Conservation (phyloP, 2,888 invertebrate genomes). For the Drosophila meridiana region DNA sequence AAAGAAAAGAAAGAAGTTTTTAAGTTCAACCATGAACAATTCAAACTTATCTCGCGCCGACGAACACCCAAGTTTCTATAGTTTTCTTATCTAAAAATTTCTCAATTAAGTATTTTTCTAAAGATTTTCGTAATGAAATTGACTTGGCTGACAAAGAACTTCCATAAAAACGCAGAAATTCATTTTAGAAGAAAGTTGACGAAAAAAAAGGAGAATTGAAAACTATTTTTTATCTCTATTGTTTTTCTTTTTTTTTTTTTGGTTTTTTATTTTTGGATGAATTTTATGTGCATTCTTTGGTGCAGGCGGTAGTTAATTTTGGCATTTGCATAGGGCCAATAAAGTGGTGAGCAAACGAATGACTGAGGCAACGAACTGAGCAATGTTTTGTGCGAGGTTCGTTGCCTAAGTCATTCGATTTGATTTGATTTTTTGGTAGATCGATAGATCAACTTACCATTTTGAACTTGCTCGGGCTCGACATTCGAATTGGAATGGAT, state of each 20-base stretch:
- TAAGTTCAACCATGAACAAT: not conserved
- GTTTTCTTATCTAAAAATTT: not conserved
- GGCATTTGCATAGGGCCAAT: conserved; percentile 10
- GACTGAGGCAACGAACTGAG: conserved; percentile 55
- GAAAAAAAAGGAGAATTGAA: not conserved
- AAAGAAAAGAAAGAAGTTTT: not conserved
- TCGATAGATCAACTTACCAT: conserved; percentile 62
- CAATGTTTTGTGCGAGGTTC: conserved; percentile 7
- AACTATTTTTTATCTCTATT: not conserved
- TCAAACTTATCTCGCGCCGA: not conserved
- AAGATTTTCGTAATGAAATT: not conserved
- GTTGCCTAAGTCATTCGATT: conserved; percentile 20
- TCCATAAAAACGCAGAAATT: conserved; percentile 10
- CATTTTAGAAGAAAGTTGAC: conserved; percentile 12
- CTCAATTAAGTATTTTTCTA: conserved; percentile 4
- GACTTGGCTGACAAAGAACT: conserved; percentile 13
- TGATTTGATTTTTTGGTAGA: conserved; percentile 1
- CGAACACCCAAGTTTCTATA: conserved; percentile 8
- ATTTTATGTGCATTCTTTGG: conserved; percentile 28
- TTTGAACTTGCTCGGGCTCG: conserved; percentile 62
- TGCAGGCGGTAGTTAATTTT: conserved; percentile 1
- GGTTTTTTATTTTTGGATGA: not conserved
- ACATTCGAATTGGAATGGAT: conserved; percentile 33
- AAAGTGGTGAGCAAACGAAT: conserved; percentile 27
- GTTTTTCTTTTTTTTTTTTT: not conserved